Base-by-base conservation (phyloP, 2,888 invertebrate genomes). In the Hyppa rectilinea region DNA sequence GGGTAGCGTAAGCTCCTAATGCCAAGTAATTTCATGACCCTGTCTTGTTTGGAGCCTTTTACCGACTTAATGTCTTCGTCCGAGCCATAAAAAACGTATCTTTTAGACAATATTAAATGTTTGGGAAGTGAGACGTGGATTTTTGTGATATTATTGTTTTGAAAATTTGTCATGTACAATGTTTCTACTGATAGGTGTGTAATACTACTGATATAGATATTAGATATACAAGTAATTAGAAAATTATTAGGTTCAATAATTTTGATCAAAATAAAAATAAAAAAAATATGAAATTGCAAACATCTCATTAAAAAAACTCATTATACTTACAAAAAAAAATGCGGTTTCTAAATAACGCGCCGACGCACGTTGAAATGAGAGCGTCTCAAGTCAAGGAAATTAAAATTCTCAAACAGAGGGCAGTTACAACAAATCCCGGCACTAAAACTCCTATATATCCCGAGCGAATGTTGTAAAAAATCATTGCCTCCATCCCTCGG, bases 391-490 rank as follows among this genome's bases (percentile, higher is more conserved):
- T 92, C 90, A 92, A 95, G 95, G 95, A 96, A 96, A 95, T 96
- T 95, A 95, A 95, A 96, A 95, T 90, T 92, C 93, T 92, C 92
- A 92, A 95, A 93, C 92, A 92, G 93, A 92, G 92, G 94, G 94
- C 94, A 95, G 92, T 95, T 94, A 94, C 94, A 93, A 91, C 92
- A 94, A 95, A 95, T 95, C 95, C 92, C 92, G 91, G 90, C 92
- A 94, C 95, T 95, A 95, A 95, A 95, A 94, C 93, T 93, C 92
- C 89, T 95, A 94, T 95, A 95, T 95, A 96, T 95, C 91, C 92
- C 91, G 91, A 84, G 90, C 90, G 92, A 93, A 91, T 93, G 95
- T 94, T 95, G 95, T 96, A 96, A 96, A 96, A 96, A 96, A 96
- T 96, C 95, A 96, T 96, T 96, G 96, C 96, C 95, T 94, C 92